Conservation (phyloP, 2,888 invertebrate species). For the Hirtodrosophila confusa region DNA sequence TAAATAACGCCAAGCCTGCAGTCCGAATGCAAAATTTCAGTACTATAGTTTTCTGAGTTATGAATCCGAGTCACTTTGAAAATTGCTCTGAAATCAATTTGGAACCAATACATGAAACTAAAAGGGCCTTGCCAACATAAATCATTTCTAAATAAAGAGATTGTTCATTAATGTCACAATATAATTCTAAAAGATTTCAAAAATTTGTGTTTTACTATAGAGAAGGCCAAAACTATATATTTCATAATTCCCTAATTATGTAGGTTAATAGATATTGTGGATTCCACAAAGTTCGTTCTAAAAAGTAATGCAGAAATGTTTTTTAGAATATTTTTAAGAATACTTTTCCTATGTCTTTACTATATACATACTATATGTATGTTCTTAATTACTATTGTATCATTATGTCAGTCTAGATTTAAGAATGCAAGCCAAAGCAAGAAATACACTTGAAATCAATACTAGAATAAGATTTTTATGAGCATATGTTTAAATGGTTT, state of each 20-base stretch:
- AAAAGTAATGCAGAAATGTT: constrained; percentile 16
- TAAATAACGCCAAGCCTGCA: too few species aligned
- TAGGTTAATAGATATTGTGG: constrained; percentile 27
- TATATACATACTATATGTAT: constrained; percentile 12
- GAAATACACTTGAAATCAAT: constrained; percentile 59
- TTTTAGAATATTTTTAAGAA: constrained; percentile 27
- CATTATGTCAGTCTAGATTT: constrained; percentile 1
- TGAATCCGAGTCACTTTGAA: neutral
- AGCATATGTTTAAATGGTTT: constrained; percentile 21
- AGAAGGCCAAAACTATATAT: neutral
- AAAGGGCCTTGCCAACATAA: too few species aligned
- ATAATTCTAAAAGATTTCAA: too few species aligned
- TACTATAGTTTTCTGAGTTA: neutral
- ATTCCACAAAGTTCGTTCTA: constrained; percentile 22
- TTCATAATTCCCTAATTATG: neutral
- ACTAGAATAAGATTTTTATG: constrained; percentile 35
- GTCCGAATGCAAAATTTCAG: too few species aligned
- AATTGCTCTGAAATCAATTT: neutral
- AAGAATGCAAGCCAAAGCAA: constrained; percentile 30
- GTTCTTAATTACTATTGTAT: constrained; percentile 3
- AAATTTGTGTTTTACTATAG: neutral
- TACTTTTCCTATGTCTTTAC: constrained; percentile 4
- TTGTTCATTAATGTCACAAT: too few species aligned
- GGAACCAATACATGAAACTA: too few species aligned
- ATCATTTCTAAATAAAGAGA: too few species aligned